Evolutionary conservation across 2,888 invertebrate genomes (phyloP).

Genomic region (Therioaphis trifolii): DNA sequence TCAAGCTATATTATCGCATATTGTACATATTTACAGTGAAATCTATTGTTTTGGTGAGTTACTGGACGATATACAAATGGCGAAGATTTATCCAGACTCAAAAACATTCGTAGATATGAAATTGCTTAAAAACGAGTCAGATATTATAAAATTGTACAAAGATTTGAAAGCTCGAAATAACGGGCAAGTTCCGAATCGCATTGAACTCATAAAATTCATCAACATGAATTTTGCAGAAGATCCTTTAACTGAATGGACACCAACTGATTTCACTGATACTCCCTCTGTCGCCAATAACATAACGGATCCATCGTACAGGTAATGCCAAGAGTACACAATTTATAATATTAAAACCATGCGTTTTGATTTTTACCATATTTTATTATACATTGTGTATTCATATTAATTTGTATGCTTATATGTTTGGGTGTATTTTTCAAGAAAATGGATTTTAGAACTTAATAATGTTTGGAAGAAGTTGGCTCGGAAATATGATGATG

Average conservation of each 20-base stretch:
- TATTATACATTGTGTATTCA: not conserved
- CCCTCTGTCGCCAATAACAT: constrained; percentile 69
- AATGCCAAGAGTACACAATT: not conserved
- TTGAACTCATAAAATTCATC: constrained; percentile 70
- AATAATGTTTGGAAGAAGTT: constrained; percentile 67
- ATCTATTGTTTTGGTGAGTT: constrained; percentile 82
- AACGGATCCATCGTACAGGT: constrained; percentile 68
- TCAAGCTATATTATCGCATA: no score
- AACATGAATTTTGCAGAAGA: constrained; percentile 72
- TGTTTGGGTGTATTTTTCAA: constrained; percentile 14
- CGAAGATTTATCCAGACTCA: constrained; percentile 78
- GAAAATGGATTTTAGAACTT: constrained; percentile 69
- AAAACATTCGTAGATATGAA: constrained; percentile 87
- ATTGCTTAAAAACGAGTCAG: constrained; percentile 69
- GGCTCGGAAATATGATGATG: constrained; percentile 72
- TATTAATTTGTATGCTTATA: no score
- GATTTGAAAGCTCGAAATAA: constrained; percentile 58
- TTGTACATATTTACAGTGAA: constrained; percentile 72
- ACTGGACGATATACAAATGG: constrained; percentile 78
- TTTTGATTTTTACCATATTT: not conserved
- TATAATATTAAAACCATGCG: not conserved
- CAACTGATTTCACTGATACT: constrained; percentile 67
- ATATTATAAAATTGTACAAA: constrained; percentile 63
- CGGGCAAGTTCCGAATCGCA: constrained; percentile 38
- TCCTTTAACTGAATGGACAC: constrained; percentile 71